Conservation (phyloP, 2,888 invertebrate genomes). For the Drosophila mayaguana region DNA sequence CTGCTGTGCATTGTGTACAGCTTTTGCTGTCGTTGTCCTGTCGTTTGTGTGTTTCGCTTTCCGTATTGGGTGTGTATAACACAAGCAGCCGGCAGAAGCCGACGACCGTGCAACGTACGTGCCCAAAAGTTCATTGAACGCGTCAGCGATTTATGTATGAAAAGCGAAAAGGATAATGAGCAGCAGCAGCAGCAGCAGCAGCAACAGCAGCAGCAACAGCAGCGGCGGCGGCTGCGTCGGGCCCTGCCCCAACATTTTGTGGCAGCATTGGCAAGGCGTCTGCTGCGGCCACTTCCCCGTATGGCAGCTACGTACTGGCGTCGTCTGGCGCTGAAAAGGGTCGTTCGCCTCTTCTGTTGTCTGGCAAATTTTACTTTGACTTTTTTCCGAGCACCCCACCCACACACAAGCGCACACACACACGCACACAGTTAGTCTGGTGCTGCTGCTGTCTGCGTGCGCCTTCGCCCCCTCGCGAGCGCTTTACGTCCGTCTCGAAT, state of each 20-base stretch:
- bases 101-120: constrained; percentile 80
- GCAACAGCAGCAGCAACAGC: constrained; percentile 24
- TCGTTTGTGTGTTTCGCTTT: constrained; percentile 82
- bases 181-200: constrained; percentile 47
- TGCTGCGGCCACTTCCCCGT: constrained; percentile 24
- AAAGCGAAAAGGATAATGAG: constrained; percentile 83
- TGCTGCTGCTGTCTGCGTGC: constrained; percentile 39
- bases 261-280: constrained; percentile 39
- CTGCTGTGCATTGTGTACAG: constrained; percentile 39
- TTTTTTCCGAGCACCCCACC: constrained; percentile 52
- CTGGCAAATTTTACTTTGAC: constrained; percentile 77
- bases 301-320: constrained; percentile 42
- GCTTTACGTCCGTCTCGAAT: constrained; percentile 56
- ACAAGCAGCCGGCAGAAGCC: constrained; percentile 68
- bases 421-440: constrained; percentile 15
- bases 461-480: not conserved
- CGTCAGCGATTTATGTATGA: constrained; percentile 81
- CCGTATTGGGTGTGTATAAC: constrained; percentile 83
- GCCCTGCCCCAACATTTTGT: constrained; percentile 72
- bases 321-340: constrained; percentile 80
- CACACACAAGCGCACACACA: constrained; percentile 5
- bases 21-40: constrained; percentile 68
- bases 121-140: constrained; percentile 77
- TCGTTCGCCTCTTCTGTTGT: constrained; percentile 82
- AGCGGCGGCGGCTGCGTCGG: constrained; percentile 37